Evolutionary conservation across 2,888 invertebrate species (phyloP).

Genomic region (Stenchaetothrips biformis): DNA sequence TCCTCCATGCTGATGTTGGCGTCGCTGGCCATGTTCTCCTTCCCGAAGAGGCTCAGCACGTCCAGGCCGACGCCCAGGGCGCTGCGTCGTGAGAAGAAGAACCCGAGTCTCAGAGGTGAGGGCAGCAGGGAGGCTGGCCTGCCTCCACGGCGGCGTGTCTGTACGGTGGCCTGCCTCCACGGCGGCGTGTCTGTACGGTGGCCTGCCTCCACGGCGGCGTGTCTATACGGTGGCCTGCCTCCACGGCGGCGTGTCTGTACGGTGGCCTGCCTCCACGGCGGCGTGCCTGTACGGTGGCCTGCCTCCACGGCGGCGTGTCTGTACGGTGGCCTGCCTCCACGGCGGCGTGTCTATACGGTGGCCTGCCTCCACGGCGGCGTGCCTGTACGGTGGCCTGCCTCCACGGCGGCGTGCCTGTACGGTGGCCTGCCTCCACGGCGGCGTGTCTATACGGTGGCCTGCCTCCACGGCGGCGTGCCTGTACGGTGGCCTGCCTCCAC

Average conservation of each 20-base stretch:
- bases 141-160: neutral
- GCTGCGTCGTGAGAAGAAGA: conserved; percentile 40
- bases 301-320: no score
- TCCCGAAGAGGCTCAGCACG: conserved; percentile 66
- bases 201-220: no score
- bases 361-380: neutral
- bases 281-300: no score
- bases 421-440: neutral
- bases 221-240: no score
- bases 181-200: neutral
- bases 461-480: neutral
- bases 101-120: conserved; percentile 47
- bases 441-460: neutral
- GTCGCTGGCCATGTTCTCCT: conserved; percentile 84
- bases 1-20: conserved; percentile 76
- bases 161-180: neutral
- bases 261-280: neutral
- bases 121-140: neutral
- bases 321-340: no score
- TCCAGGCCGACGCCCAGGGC: conserved; percentile 33
- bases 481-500: neutral
- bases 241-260: neutral
- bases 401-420: no score
- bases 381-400: neutral
- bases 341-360: neutral